A percentile compares a stretch with the other conserved stretches of the same genome.
Evolutionary conservation across 2,888 invertebrate genomes (phyloP).

Genomic region (Scaptomyza flava): DNA sequence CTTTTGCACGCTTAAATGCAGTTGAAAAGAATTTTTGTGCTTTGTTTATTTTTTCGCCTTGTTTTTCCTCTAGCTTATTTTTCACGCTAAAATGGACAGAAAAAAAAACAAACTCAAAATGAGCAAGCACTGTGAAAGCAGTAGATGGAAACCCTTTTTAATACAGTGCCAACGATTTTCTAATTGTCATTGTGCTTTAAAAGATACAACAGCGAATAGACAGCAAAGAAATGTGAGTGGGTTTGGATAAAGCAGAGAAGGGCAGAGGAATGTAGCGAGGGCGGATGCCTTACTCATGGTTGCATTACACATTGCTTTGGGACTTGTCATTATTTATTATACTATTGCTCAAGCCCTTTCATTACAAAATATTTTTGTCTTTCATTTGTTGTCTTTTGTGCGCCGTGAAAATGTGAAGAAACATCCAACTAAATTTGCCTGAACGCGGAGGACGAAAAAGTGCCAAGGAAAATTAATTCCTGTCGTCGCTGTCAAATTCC

Average conservation of each 20-base stretch:
- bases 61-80: conserved; percentile 54
- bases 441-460: conserved; percentile 8
- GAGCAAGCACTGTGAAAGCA: conserved; percentile 36
- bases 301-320: conserved; percentile 51
- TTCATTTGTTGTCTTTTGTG: conserved; percentile 68
- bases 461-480: neutral
- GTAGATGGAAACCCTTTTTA: conserved; percentile 44
- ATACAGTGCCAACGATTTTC: conserved; percentile 56
- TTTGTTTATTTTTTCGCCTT: conserved; percentile 16
- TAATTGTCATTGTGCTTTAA: conserved; percentile 66
- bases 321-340: conserved; percentile 76
- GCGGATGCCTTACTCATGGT: conserved; percentile 36
- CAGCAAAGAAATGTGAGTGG: conserved; percentile 25
- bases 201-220: conserved; percentile 22
- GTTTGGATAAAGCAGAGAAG: neutral
- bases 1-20: conserved; percentile 54
- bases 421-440: conserved; percentile 39
- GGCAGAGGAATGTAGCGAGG: neutral
- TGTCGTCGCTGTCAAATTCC: conserved; percentile 59
- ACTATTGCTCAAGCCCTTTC: conserved; percentile 72
- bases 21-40: conserved; percentile 34
- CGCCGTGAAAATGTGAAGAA: conserved; percentile 12
- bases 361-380: conserved; percentile 74
- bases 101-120: conserved; percentile 26
- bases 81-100: conserved; percentile 47